Percentiles rank a stretch among this genome's conserved stretches.
phyloP scores from a whole-genome alignment of 2,888 invertebrate genomes.

The Idaea dimidiata region DNA sequence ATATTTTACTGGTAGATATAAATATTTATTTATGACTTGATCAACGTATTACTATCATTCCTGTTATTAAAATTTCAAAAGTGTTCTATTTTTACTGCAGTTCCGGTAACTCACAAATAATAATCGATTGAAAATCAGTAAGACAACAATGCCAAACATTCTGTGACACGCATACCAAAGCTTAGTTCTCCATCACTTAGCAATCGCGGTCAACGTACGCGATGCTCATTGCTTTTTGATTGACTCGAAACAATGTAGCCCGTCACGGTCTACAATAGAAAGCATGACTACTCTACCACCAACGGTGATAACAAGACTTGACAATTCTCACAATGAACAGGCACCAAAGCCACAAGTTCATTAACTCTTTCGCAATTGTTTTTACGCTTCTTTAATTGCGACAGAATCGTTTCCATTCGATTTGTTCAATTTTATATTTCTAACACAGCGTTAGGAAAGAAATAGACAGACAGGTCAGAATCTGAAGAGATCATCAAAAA shows the following conservation, averaged over 20 bases:
- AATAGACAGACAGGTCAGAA: constrained; percentile 25
- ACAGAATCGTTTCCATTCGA: constrained; percentile 47
- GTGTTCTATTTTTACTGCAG: background rate
- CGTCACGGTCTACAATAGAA: constrained; percentile 56
- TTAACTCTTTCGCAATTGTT: constrained; percentile 74
- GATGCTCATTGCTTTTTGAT: constrained; percentile 71
- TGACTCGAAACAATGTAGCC: constrained; percentile 65
- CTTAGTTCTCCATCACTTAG: constrained; percentile 67
- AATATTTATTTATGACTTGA: background rate
- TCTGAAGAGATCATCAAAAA: constrained; percentile 38
- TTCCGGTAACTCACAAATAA: background rate
- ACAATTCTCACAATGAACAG: constrained; percentile 59
- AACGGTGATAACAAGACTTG: constrained; percentile 61
- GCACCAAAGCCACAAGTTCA: constrained; percentile 58
- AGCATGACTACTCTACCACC: constrained; percentile 54
- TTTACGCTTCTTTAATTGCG: constrained; percentile 65
- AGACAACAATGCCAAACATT: constrained; percentile 35
- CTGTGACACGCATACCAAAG: constrained; percentile 52
- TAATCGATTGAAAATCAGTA: background rate
- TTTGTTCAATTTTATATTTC: constrained; percentile 34
- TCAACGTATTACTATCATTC: background rate
- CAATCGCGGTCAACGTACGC: constrained; percentile 71
- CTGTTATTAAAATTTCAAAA: background rate
- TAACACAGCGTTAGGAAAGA: background rate
- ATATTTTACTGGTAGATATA: background rate